Percentiles rank a stretch among this genome's conserved stretches.
These are phyloP conservation scores for Papilio dardanus DNA, from an alignment of 1,140 invertebrate genomes.

Conservation along the genomic window DNA sequence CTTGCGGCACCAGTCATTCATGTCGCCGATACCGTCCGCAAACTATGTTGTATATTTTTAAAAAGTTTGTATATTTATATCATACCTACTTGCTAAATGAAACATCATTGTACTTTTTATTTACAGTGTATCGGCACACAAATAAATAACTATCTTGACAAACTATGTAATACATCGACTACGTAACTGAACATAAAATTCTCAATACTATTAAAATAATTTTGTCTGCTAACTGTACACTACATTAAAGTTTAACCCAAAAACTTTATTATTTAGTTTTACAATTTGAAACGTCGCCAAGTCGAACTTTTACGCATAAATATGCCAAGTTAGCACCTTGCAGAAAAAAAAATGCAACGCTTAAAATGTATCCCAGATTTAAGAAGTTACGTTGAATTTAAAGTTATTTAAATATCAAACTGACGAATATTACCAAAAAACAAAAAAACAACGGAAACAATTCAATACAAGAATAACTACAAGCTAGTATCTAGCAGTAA, in stretches of 20 bases:
- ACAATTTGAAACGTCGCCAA: slow-evolving; percentile 15
- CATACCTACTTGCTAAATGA: neutral
- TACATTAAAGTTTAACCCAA: neutral
- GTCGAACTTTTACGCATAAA: neutral
- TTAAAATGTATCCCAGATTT: neutral
- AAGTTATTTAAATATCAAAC: no score
- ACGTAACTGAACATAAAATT: no score
- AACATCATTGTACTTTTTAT: no score
- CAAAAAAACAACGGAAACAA: neutral
- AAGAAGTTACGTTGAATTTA: neutral
- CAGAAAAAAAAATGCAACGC: neutral
- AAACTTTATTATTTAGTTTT: slow-evolving; percentile 5
- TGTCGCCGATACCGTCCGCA: neutral
- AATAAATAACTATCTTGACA: no score
- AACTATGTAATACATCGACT: no score
- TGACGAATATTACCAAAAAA: neutral
- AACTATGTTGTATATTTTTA: neutral
- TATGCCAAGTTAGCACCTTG: neutral
- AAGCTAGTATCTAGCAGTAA: neutral
- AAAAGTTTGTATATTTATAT: neutral
- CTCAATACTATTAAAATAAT: neutral
- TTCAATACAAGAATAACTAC: neutral
- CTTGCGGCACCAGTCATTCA: neutral
- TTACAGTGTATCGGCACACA: no score
- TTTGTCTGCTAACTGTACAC: neutral